Conservation (phyloP, 2,113 vertebrate genomes). For the Pipa parva region DNA sequence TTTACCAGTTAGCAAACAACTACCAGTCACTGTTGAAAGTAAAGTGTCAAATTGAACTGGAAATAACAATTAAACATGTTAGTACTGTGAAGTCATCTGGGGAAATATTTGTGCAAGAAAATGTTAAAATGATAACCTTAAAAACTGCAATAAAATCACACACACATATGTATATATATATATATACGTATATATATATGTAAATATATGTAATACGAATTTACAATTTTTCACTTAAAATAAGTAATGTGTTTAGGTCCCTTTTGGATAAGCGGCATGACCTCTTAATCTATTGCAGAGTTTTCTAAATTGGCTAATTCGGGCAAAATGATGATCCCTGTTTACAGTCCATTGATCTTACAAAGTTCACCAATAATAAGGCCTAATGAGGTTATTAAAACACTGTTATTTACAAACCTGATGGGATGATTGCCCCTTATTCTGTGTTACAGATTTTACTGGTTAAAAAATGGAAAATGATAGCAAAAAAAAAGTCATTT, state of each 20-base stretch:
- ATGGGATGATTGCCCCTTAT: constrained; percentile 68
- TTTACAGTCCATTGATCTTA: constrained; percentile 10
- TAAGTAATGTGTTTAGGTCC: too few species aligned
- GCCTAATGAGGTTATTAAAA: constrained; percentile 67
- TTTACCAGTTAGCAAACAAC: constrained; percentile 46
- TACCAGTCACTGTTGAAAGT: constrained; percentile 42
- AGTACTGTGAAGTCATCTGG: not conserved
- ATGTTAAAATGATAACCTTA: too few species aligned
- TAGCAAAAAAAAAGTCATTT: not conserved
- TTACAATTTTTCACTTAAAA: too few species aligned
- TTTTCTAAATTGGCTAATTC: too few species aligned
- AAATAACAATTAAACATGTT: not conserved
- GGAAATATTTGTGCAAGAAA: too few species aligned
- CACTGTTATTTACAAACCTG: constrained; percentile 68
- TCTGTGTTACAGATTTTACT: constrained; percentile 68
- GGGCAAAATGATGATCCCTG: not conserved
- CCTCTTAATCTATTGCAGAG: too few species aligned
- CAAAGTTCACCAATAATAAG: constrained; percentile 56
- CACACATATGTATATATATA: not conserved
- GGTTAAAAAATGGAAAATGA: constrained; percentile 16
- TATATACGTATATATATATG: not conserved
- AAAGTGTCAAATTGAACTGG: not conserved
- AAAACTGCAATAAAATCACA: not conserved
- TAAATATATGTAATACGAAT: not conserved
- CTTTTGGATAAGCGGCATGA: too few species aligned